Base-by-base conservation (phyloP, 1,140 invertebrate genomes). In the Dryas iulia region DNA sequence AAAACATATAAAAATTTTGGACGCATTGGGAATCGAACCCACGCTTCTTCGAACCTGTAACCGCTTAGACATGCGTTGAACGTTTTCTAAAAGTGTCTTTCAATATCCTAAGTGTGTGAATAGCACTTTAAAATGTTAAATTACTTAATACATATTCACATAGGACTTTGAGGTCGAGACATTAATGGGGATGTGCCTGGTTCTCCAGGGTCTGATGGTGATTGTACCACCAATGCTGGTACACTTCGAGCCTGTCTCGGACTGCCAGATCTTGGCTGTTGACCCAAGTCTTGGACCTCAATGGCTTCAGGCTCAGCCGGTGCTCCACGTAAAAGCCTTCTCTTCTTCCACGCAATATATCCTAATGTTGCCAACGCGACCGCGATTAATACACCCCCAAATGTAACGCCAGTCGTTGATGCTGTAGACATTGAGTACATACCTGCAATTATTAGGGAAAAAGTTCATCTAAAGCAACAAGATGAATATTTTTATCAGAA, bases 391-490 rank as follows among this genome's bases (percentile, higher is more conserved):
- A 91, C 78, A 0, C 66, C 78, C 0, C 81, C 85, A 23, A 89
- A 66, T 0, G 77, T 82, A n/a, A 89, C 76, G 18, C 82, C 84
- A 0, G 82, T 83, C 5, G 78, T 76, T 12, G 87, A 82, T 28
- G 82, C 86, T 70, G 78, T 83, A 6, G 89, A 87, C 79, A 89
- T 83, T 54, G 78, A 74, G 61, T 87, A 82, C 30, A 84, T 58
- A 28, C 85, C 87, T 90, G 73, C 7, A 71, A 71, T 18, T 47
- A 23, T 59, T 52, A 26, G 14, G 56, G 7, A 39, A 59, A 57
- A 60, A 70, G 33, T 62, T 53, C 61, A 62, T 47, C 39, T 47
- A 47, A 47, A 47, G 39, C 39, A 47, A 47, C 39, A 47, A 39
- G 14, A 14, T 12, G 33, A 35, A 14, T 35, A 35, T 33, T n/a